Evolutionary conservation across 2,888 invertebrate species (phyloP).

Genomic region (Caenorhabditis wallacei): DNA sequence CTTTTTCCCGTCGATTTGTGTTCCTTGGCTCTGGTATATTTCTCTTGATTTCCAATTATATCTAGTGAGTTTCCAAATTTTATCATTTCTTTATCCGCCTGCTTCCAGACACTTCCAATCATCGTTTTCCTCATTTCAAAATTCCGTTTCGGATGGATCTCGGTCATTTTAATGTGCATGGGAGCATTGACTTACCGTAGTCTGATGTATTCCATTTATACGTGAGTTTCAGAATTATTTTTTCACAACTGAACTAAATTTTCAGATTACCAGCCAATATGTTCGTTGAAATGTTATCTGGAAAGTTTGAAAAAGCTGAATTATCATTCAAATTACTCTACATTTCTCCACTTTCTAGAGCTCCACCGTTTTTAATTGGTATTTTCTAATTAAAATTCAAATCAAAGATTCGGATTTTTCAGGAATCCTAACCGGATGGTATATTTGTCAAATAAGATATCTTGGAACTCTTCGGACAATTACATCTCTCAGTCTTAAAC

Average conservation of each 20-base stretch:
- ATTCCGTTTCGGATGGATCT: conserved; percentile 38
- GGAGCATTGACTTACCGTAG: conserved; percentile 49
- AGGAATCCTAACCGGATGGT: conserved; percentile 58
- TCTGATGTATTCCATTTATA: conserved; percentile 31
- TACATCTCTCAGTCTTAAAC: conserved; percentile 19
- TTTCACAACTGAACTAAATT: not conserved
- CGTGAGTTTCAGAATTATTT: conserved; percentile 9
- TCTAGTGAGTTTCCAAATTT: conserved; percentile 47
- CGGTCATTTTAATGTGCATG: conserved; percentile 15
- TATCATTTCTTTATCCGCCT: too few species aligned
- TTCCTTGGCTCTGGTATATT: conserved; percentile 79
- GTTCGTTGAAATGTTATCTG: conserved; percentile 66
- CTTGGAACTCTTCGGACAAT: conserved; percentile 25
- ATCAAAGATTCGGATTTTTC: not conserved
- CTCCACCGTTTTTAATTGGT: conserved; percentile 71
- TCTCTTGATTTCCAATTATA: conserved; percentile 76
- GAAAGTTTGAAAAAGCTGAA: conserved; percentile 53
- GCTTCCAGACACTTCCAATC: conserved; percentile 63
- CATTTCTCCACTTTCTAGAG: conserved; percentile 64
- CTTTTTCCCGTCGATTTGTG: conserved; percentile 71
- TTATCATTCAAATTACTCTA: conserved; percentile 60
- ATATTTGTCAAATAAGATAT: conserved; percentile 42
- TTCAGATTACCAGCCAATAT: conserved; percentile 61
- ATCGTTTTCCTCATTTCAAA: conserved; percentile 52
- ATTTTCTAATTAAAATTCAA: not conserved